Evolutionary conservation across 2,113 vertebrate species (phyloP).

Genomic region (Andinoacara biseriatus): DNA sequence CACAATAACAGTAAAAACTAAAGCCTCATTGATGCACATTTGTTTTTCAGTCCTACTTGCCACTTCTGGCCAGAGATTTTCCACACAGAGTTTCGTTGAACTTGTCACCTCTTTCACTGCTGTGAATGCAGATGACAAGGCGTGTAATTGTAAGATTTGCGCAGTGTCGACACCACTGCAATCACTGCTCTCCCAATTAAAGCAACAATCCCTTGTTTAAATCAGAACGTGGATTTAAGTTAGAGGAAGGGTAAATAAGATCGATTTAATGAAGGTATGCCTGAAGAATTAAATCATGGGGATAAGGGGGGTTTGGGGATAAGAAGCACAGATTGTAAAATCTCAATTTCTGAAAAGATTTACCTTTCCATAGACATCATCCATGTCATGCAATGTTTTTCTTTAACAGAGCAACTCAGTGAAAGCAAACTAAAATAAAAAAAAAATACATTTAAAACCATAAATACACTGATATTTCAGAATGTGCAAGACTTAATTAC

Average conservation of each 20-base stretch:
- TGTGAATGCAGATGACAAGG: slow-evolving; percentile 3
- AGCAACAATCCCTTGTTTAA: slow-evolving; percentile 10
- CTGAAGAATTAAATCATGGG: slow-evolving; percentile 14
- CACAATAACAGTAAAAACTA: not conserved
- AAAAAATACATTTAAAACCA: not conserved
- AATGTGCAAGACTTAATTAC: no score
- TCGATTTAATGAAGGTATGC: slow-evolving; percentile 27
- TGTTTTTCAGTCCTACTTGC: not conserved
- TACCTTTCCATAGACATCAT: not conserved
- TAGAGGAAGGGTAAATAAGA: slow-evolving; percentile 3
- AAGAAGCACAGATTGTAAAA: not conserved
- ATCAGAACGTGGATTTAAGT: slow-evolving; percentile 14
- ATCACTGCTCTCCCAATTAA: slow-evolving; percentile 38
- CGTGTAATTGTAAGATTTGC: not conserved
- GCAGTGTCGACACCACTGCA: not conserved
- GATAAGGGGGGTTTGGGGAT: not conserved
- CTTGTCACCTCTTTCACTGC: not conserved
- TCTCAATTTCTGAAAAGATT: not conserved
- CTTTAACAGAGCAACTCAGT: not conserved
- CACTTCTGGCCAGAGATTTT: not conserved
- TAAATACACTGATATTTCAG: no score
- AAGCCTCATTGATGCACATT: not conserved
- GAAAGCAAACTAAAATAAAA: not conserved
- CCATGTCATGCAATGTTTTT: not conserved
- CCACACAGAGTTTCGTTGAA: not conserved